Evolutionary conservation across 2,113 vertebrate genomes (phyloP).

Genomic region (Melanerpes formicivorus): DNA sequence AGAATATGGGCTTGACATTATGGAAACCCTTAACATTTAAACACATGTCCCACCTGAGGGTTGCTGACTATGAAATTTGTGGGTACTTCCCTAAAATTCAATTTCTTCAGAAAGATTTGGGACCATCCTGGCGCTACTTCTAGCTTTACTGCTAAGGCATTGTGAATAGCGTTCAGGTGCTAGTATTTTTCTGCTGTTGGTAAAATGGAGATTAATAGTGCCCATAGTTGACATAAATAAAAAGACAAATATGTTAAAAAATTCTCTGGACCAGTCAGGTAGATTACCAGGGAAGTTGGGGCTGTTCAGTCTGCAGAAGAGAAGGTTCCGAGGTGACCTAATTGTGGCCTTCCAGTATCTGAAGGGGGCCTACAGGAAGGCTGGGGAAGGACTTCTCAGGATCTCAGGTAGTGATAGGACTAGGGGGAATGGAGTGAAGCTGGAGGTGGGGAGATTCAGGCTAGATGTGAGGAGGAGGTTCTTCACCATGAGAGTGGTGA

Average conservation of each 20-base stretch:
- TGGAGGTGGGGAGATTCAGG: too few relatives aligned
- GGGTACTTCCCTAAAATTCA: neutral
- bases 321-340: too few relatives aligned
- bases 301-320: too few relatives aligned
- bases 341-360: too few relatives aligned
- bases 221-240: neutral
- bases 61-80: neutral
- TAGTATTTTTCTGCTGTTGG: neutral
- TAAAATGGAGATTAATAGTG: neutral
- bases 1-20: neutral
- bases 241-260: neutral
- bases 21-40: neutral
- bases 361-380: too few relatives aligned
- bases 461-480: too few relatives aligned
- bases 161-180: neutral
- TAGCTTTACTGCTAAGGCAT: neutral
- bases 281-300: neutral
- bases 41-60: neutral
- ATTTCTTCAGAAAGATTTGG: neutral
- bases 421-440: too few relatives aligned
- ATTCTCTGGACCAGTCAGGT: neutral
- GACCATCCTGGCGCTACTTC: neutral
- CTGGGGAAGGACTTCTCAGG: too few relatives aligned
- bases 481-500: too few relatives aligned
- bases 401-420: too few relatives aligned